Conservation (phyloP, 2,888 invertebrate species). For the Melipona bicolor region DNA sequence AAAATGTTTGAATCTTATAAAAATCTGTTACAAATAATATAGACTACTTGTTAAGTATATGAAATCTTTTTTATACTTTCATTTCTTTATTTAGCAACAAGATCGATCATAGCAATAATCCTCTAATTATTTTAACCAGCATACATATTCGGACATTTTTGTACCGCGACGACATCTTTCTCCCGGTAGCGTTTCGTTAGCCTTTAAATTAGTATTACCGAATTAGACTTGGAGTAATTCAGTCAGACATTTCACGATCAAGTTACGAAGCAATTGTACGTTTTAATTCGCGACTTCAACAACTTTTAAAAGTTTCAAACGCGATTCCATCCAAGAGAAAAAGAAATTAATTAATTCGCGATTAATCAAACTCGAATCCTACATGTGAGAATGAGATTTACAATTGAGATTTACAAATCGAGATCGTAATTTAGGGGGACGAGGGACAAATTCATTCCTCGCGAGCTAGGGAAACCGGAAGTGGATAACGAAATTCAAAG, state of each 20-base stretch:
- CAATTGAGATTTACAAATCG: neutral
- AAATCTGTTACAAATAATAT: too few species aligned
- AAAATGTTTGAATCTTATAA: too few species aligned
- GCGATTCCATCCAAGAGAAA: neutral
- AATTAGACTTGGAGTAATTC: conserved; percentile 74
- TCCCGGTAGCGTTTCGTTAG: neutral
- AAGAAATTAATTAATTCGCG: neutral
- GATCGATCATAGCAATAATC: neutral
- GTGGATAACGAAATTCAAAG: conserved; percentile 19
- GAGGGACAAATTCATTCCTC: conserved; percentile 6
- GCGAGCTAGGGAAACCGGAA: conserved; percentile 24
- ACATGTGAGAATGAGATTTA: neutral
- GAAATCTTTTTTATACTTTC: neutral
- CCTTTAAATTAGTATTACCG: conserved; percentile 32
- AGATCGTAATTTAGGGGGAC: neutral
- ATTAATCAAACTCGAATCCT: neutral
- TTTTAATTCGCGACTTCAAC: neutral
- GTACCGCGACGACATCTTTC: neutral
- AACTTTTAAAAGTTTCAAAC: neutral
- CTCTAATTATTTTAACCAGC: neutral
- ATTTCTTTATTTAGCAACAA: neutral
- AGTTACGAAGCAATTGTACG: too few species aligned
- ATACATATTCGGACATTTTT: neutral
- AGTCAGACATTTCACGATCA: conserved; percentile 4
- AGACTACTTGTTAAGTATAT: neutral